phyloP scores from a whole-genome alignment of 2,888 invertebrate genomes.

The Sepiola atlantica region DNA sequence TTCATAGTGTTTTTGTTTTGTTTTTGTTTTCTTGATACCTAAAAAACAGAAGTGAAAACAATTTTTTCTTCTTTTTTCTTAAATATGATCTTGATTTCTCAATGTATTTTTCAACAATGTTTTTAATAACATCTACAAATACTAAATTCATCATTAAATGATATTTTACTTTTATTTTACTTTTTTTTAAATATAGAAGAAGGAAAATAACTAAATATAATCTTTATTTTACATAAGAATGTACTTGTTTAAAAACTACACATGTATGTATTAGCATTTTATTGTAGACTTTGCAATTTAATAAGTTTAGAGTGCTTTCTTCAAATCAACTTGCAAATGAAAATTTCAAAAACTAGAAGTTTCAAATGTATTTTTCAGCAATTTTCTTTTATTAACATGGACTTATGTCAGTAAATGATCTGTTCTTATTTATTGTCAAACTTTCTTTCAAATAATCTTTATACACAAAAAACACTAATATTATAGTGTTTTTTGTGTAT shows the following conservation, averaged over 20 bases:
- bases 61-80: too few relatives aligned
- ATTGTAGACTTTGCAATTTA: neutral
- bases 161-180: neutral
- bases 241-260: neutral
- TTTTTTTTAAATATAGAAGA: neutral
- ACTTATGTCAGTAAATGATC: neutral
- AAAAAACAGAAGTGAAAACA: too few relatives aligned
- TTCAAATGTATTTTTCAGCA: neutral
- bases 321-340: neutral
- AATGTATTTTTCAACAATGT: too few relatives aligned
- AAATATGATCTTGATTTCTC: too few relatives aligned
- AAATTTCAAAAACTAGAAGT: neutral
- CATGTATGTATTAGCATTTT: neutral
- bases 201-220: neutral
- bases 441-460: too few relatives aligned
- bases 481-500: too few relatives aligned
- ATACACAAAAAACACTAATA: too few relatives aligned
- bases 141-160: neutral
- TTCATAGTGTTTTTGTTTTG: too few relatives aligned
- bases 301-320: neutral
- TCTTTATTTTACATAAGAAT: neutral
- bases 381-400: neutral
- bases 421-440: too few relatives aligned
- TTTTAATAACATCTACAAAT: neutral
- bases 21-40: too few relatives aligned